These are phyloP conservation scores for Papilio xuthus DNA, from an alignment of 1,140 invertebrate species.

Conservation along the genomic window DNA sequence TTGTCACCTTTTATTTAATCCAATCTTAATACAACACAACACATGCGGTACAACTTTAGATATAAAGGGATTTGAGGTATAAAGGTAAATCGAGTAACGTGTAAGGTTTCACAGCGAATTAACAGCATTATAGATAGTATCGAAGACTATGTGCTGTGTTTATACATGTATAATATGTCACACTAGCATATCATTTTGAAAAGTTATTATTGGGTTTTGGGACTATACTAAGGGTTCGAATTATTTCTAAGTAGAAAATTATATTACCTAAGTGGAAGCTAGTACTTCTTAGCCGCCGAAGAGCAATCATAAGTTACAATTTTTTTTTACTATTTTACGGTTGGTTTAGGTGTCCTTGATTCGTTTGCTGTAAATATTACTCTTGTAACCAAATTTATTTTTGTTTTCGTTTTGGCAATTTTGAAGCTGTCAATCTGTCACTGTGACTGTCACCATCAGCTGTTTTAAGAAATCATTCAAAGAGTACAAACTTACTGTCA, in stretches of 20 bases:
- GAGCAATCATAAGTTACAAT: constrained; percentile 2
- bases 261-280: constrained; percentile 17
- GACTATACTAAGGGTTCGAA: background rate
- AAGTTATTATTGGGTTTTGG: background rate
- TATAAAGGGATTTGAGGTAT: constrained; percentile 14
- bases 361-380: background rate
- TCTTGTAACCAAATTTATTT: background rate
- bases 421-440: background rate
- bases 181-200: background rate
- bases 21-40: constrained; percentile 10
- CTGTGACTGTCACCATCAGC: background rate
- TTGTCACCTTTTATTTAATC: background rate
- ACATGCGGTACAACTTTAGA: background rate
- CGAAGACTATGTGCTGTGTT: background rate
- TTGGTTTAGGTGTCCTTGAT: background rate
- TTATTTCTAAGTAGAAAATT: background rate
- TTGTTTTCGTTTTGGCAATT: background rate
- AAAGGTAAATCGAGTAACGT: background rate
- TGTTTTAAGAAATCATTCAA: background rate
- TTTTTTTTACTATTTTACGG: background rate
- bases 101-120: constrained; percentile 22
- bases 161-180: background rate
- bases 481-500: background rate
- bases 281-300: background rate
- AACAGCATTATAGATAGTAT: constrained; percentile 16